These are phyloP conservation scores for Morinoia aosen DNA, from an alignment of 2,888 invertebrate species.

Conservation along the genomic window DNA sequence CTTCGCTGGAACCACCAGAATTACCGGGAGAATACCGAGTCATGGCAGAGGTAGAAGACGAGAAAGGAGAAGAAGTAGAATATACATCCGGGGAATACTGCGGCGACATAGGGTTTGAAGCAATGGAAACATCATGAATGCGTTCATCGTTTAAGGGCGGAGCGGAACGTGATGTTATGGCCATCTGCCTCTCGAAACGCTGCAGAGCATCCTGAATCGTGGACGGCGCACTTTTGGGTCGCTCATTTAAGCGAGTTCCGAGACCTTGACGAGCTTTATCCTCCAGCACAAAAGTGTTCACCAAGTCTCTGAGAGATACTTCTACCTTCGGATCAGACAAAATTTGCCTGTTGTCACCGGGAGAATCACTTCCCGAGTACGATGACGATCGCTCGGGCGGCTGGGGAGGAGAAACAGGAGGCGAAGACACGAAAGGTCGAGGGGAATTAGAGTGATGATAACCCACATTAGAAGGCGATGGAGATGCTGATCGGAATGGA, in stretches of 20 bases:
- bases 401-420: slow-evolving; percentile 63
- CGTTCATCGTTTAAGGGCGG: slow-evolving; percentile 54
- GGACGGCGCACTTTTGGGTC: slow-evolving; percentile 62
- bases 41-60: slow-evolving; percentile 9
- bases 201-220: slow-evolving; percentile 66
- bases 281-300: slow-evolving; percentile 83
- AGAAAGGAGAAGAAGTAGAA: slow-evolving; percentile 31
- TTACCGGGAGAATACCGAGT: slow-evolving; percentile 34
- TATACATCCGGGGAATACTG: slow-evolving; percentile 34
- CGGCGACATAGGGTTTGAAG: slow-evolving; percentile 8
- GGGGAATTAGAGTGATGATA: slow-evolving; percentile 58
- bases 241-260: slow-evolving; percentile 59
- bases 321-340: slow-evolving; percentile 75
- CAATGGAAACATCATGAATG: slow-evolving; percentile 37
- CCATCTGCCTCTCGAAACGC: slow-evolving; percentile 65
- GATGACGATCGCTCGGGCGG: slow-evolving; percentile 68
- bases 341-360: slow-evolving; percentile 63
- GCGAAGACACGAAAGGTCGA: slow-evolving; percentile 39
- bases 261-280: slow-evolving; percentile 80
- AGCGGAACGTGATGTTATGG: slow-evolving; percentile 60
- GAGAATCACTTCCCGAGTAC: slow-evolving; percentile 70
- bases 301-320: slow-evolving; percentile 78
- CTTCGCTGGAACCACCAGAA: background rate
- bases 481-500: slow-evolving; percentile 56
- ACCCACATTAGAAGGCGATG: slow-evolving; percentile 53